Base-by-base conservation (phyloP, 2,888 invertebrate genomes). In the Watsonalla binaria region DNA sequence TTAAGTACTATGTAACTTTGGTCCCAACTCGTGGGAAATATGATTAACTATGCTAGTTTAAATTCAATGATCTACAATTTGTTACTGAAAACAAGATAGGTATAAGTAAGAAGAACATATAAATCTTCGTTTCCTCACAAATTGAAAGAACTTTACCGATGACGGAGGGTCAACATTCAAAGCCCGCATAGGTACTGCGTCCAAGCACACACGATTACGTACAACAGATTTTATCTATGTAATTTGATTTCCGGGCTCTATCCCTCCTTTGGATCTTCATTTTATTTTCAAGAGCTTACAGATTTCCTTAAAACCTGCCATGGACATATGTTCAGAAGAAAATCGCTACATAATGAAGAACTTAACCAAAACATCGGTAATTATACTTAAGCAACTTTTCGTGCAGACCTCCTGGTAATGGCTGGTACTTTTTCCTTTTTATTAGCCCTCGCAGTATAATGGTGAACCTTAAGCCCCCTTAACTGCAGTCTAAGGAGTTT, bases 391-490 rank as follows among this genome's bases (percentile, higher is more conserved):
- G 42, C 42, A 42, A 42, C 42, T 42, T 42, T 57, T 58, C 60
- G 58, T 57, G 52, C 55, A 51, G 13, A 56, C 51, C 61, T 63
- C 54, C 42, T 55, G 61, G 66, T 74, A 72, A 75, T 70, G 71
- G 65, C 65, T 63, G 65, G 63, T 67, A 66, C 68, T 70, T 70
- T 66, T 61, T 61, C 63, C 68, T 70, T 73, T 70, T 70, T 63
- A 49, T 15, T 39, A 49, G 11, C 37, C 35, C 37, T 39, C 49
- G 8, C 15, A 49, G 49, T 14, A 49, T 49, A 49, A 49, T 49
- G 49, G 39, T 15, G 14, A 6, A 37, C 49, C 49, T 49, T 49
- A 49, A 49, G 15, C 49, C 49, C 37, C 35, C 37, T 7, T 37
- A 9, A 37, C 35, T 48, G 48, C 37, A 48, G 13, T 48, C 37